phyloP scores from a whole-genome alignment of 2,797 vertebrate genomes.

The Nannoperca australis region DNA sequence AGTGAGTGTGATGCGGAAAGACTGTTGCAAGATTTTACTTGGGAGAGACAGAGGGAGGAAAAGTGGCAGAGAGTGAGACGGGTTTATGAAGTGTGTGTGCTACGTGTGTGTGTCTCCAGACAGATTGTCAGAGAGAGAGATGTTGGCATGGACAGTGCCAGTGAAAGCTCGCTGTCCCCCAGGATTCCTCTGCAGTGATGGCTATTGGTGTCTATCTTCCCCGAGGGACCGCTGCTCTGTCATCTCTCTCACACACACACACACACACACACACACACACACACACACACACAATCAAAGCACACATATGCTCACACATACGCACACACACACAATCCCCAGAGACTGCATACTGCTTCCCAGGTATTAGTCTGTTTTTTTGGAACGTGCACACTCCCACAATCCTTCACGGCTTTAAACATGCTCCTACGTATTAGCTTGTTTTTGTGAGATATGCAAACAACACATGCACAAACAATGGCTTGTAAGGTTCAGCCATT shows the following conservation, averaged over 20 bases:
- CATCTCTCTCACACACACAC: constrained; percentile 48
- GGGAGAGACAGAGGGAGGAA: constrained; percentile 32
- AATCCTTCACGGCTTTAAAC: constrained; percentile 44
- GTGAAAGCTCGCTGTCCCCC: constrained; percentile 58
- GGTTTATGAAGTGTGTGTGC: constrained; percentile 45
- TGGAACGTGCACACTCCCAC: constrained; percentile 28
- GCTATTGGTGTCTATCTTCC: constrained; percentile 65
- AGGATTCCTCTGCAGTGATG: constrained; percentile 67
- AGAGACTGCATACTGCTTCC: constrained; percentile 40
- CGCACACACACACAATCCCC: constrained; percentile 42
- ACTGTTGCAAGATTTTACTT: constrained; percentile 49
- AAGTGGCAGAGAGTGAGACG: constrained; percentile 40
- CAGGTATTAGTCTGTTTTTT: constrained; percentile 40
- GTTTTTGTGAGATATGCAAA: constrained; percentile 25
- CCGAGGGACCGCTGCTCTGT: constrained; percentile 51
- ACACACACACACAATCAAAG: constrained; percentile 31
- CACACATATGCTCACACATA: constrained; percentile 24
- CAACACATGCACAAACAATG: constrained; percentile 25
- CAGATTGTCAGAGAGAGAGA: constrained; percentile 52
- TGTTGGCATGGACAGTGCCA: constrained; percentile 37
- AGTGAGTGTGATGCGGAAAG: constrained; percentile 76
- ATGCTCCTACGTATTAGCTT: constrained; percentile 17
- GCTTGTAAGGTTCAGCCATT: constrained; percentile 33
- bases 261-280: constrained; percentile 22
- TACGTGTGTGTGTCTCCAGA: constrained; percentile 34